Evolutionary conservation across 2,113 vertebrate genomes (phyloP).

Genomic region (Cynopterus brachyotis): DNA sequence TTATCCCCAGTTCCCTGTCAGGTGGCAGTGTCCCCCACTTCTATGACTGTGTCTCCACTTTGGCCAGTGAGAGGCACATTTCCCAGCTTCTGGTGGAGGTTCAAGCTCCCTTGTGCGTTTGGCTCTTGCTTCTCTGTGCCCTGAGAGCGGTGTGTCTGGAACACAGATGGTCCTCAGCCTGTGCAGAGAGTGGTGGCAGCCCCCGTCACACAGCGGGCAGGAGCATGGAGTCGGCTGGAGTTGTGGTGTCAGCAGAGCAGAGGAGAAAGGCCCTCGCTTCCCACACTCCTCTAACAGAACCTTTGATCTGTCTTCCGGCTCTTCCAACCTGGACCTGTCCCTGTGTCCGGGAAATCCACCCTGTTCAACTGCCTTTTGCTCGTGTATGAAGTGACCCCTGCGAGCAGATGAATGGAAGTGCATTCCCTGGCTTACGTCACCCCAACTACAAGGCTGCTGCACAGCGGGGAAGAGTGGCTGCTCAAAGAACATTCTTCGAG

Average conservation of each 20-base stretch:
- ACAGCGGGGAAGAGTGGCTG: background rate
- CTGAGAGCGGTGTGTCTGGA: background rate
- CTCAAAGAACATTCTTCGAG: background rate
- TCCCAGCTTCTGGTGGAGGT: constrained; percentile 13
- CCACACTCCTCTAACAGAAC: background rate
- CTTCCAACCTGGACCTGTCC: background rate
- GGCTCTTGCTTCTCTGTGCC: background rate
- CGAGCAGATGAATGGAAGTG: background rate
- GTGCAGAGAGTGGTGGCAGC: background rate
- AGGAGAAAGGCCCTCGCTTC: background rate
- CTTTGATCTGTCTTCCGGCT: background rate
- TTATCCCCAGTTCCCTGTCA: background rate
- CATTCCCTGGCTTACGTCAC: background rate
- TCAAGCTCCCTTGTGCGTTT: background rate
- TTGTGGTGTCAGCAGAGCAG: background rate
- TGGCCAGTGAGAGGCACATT: constrained; percentile 19
- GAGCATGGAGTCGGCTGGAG: background rate
- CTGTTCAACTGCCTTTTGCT: background rate
- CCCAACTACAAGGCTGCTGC: background rate
- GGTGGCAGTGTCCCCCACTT: background rate
- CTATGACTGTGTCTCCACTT: background rate
- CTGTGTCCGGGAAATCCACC: background rate
- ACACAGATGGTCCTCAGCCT: background rate
- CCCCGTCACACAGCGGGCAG: too few relatives aligned
- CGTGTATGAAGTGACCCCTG: background rate